These are phyloP conservation scores for Vulpes lagopus DNA, from an alignment of 2,113 vertebrate genomes.

Conservation along the genomic window DNA sequence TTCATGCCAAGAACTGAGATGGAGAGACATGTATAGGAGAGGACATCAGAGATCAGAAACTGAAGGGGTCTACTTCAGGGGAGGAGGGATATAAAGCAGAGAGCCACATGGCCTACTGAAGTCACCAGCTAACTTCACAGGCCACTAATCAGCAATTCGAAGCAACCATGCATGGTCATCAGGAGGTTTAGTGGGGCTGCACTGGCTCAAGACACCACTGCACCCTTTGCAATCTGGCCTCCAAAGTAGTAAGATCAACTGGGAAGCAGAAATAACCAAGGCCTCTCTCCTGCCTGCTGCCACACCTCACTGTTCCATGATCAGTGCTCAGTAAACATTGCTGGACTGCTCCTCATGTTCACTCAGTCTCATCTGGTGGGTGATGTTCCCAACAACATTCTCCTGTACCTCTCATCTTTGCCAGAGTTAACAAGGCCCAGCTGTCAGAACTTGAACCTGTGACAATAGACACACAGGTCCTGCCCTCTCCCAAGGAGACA, in stretches of 20 bases:
- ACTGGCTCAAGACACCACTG: background rate
- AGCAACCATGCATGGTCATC: background rate
- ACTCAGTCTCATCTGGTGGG: background rate
- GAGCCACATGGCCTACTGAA: background rate
- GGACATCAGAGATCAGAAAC: background rate
- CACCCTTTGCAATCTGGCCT: background rate
- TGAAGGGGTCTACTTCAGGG: background rate
- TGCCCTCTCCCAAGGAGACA: constrained; percentile 35
- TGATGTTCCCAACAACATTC: background rate
- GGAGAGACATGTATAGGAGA: background rate
- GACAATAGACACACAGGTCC: constrained; percentile 38
- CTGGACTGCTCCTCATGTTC: background rate
- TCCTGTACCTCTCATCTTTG: background rate
- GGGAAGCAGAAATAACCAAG: background rate
- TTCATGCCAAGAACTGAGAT: background rate
- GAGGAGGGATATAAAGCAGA: background rate
- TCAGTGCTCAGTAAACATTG: background rate
- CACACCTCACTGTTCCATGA: background rate
- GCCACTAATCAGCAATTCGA: background rate
- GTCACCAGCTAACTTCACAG: background rate
- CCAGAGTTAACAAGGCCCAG: constrained; percentile 54
- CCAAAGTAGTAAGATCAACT: background rate
- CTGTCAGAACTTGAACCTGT: constrained; percentile 34
- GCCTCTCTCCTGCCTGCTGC: background rate
- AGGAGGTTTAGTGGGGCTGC: background rate